phyloP scores from a whole-genome alignment of 2,888 invertebrate genomes.

The Apeira syringaria region DNA sequence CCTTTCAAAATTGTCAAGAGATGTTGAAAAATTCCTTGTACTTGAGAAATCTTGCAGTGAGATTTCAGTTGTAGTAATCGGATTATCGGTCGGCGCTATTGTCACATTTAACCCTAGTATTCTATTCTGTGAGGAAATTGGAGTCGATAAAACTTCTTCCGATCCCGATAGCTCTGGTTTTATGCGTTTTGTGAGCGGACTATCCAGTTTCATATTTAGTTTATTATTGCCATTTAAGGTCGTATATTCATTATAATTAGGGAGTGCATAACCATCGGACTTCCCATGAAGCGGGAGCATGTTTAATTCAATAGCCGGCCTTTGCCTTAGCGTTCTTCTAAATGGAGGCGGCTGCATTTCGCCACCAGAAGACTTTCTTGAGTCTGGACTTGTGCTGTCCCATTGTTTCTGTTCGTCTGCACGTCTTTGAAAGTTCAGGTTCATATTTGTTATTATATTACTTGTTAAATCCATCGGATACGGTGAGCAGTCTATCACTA shows the following conservation, averaged over 20 bases:
- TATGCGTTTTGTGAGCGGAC: neutral
- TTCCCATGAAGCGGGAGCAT: constrained; percentile 1
- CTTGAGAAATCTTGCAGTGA: neutral
- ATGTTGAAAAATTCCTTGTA: constrained; percentile 6
- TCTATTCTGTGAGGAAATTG: neutral
- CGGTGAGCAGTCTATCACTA: constrained; percentile 2
- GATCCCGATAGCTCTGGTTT: neutral
- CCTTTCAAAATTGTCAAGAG: constrained; percentile 45
- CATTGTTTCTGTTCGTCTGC: neutral
- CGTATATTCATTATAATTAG: neutral
- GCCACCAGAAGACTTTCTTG: neutral
- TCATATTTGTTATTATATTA: neutral
- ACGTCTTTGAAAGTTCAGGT: neutral
- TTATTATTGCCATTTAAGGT: neutral
- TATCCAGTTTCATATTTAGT: constrained; percentile 6
- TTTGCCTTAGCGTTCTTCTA: constrained; percentile 6
- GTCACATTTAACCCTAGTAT: neutral
- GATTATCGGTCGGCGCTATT: neutral
- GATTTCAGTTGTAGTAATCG: constrained; percentile 2
- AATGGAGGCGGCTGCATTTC: neutral
- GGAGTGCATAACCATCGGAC: neutral
- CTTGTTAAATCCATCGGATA: neutral
- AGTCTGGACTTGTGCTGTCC: neutral
- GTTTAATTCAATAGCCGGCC: neutral
- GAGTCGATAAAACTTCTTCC: neutral